These are phyloP conservation scores for Notodonta ziczac DNA, from an alignment of 2,888 invertebrate genomes.

Conservation along the genomic window DNA sequence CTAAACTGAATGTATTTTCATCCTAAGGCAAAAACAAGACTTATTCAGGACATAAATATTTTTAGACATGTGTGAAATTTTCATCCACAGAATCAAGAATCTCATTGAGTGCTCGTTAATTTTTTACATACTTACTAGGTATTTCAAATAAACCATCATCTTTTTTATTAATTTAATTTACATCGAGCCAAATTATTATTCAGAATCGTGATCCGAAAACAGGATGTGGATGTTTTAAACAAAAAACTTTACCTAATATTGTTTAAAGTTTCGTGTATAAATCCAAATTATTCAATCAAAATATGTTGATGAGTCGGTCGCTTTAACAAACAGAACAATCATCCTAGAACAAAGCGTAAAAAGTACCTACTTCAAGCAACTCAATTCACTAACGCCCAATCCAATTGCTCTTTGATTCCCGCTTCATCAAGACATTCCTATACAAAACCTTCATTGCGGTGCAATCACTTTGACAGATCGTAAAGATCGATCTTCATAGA, in stretches of 20 bases:
- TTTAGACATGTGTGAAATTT: neutral
- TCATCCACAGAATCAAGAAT: neutral
- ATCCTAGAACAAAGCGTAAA: too few relatives aligned
- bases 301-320: too few relatives aligned
- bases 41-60: neutral
- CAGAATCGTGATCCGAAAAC: conserved; percentile 1
- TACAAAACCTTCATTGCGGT: neutral
- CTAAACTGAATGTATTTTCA: too few relatives aligned
- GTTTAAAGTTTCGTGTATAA: neutral
- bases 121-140: neutral
- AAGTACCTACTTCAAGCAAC: too few relatives aligned
- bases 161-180: neutral
- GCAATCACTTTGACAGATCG: conserved; percentile 5
- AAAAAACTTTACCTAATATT: neutral
- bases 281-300: too few relatives aligned
- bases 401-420: neutral
- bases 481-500: conserved; percentile 1
- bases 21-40: too few relatives aligned
- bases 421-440: neutral
- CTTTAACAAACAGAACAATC: too few relatives aligned
- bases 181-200: neutral
- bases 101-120: neutral
- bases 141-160: neutral
- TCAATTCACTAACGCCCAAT: neutral
- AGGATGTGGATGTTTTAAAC: neutral